Evolutionary conservation across 2,113 vertebrate species (phyloP).

Genomic region (Mungos mungo): DNA sequence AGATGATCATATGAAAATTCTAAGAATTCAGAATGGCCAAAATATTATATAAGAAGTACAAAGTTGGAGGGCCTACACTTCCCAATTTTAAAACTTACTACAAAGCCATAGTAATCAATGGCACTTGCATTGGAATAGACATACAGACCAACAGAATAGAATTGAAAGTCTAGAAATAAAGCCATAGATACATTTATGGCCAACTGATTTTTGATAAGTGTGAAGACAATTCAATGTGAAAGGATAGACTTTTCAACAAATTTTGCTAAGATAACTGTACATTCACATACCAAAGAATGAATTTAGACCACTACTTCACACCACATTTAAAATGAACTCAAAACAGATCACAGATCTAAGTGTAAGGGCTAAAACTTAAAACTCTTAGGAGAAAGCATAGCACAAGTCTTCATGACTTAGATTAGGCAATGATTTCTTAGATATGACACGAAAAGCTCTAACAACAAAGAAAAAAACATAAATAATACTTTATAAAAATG

Average conservation of each 20-base stretch:
- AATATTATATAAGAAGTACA: background rate
- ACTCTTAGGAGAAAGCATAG: background rate
- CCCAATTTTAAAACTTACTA: background rate
- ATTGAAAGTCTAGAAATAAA: background rate
- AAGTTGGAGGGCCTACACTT: background rate
- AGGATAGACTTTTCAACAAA: background rate
- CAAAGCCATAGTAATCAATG: background rate
- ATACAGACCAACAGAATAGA: background rate
- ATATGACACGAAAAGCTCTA: background rate
- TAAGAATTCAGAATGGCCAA: background rate
- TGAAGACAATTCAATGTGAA: background rate
- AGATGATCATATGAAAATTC: background rate
- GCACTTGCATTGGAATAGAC: background rate
- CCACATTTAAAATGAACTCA: background rate
- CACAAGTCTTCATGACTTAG: background rate
- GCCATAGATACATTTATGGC: background rate
- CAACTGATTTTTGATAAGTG: background rate
- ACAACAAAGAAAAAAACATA: background rate
- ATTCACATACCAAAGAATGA: background rate
- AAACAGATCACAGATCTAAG: background rate
- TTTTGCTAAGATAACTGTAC: background rate
- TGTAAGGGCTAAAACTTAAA: background rate
- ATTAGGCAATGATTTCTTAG: background rate
- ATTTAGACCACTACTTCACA: background rate
- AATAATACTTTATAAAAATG: background rate